phyloP scores from a whole-genome alignment of 2,888 invertebrate species.

The Ophion slaviceki region DNA sequence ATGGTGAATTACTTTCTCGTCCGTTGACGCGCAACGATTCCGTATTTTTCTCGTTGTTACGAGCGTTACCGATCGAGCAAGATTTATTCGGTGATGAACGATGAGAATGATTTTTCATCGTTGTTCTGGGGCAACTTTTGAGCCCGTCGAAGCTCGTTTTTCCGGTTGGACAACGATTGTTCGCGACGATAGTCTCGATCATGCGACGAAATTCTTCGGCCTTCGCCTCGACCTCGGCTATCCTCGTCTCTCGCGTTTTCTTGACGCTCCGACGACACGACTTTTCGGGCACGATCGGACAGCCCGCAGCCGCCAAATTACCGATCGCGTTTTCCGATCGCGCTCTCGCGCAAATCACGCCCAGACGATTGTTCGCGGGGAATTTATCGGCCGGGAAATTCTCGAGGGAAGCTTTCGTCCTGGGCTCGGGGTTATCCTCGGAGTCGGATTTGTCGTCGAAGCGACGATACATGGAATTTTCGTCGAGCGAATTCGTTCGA shows the following conservation, averaged over 20 bases:
- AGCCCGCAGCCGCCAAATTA: slow-evolving; percentile 49
- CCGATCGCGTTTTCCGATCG: slow-evolving; percentile 74
- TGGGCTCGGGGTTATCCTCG: slow-evolving; percentile 62
- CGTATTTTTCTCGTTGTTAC: slow-evolving; percentile 43
- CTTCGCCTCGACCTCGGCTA: slow-evolving; percentile 71
- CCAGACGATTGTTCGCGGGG: slow-evolving; percentile 56
- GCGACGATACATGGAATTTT: slow-evolving; percentile 72
- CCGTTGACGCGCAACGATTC: slow-evolving; percentile 15
- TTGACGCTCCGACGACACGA: slow-evolving; percentile 18
- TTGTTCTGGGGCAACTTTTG: slow-evolving; percentile 50
- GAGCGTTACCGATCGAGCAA: background rate
- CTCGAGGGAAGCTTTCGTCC: slow-evolving; percentile 68
- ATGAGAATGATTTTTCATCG: slow-evolving; percentile 42
- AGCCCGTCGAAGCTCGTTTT: slow-evolving; percentile 39
- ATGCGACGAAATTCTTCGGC: slow-evolving; percentile 73
- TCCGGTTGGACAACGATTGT: slow-evolving; percentile 61
- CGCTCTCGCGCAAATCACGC: slow-evolving; percentile 68
- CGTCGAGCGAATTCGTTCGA: slow-evolving; percentile 75
- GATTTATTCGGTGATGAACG: slow-evolving; percentile 54
- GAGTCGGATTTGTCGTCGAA: slow-evolving; percentile 8
- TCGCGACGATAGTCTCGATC: slow-evolving; percentile 70
- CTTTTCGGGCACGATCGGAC: slow-evolving; percentile 51
- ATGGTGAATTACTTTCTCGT: slow-evolving; percentile 51
- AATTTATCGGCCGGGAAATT: slow-evolving; percentile 64
- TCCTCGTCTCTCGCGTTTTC: slow-evolving; percentile 56